A percentile compares a stretch with the other conserved stretches of the same genome.
phyloP scores from a whole-genome alignment of 2,888 invertebrate species.

The Yponomeuta sedellus region DNA sequence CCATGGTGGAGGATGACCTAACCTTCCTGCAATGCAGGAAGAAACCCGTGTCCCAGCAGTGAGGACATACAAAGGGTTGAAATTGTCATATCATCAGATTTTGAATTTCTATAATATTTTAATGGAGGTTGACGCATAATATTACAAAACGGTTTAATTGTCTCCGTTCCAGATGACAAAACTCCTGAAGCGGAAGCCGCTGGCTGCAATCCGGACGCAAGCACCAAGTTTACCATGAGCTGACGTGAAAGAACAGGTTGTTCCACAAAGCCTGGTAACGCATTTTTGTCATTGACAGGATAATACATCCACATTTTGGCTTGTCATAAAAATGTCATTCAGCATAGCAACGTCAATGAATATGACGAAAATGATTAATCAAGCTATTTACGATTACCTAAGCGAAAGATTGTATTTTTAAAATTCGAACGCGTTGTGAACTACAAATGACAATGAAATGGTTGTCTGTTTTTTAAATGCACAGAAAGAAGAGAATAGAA shows the following conservation, averaged over 20 bases:
- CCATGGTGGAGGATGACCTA: too few relatives aligned
- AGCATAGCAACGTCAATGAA: background rate
- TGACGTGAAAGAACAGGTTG: constrained; percentile 38
- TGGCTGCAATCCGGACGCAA: constrained; percentile 31
- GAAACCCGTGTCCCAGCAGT: too few relatives aligned
- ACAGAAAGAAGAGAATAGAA: background rate
- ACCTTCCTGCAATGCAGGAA: too few relatives aligned
- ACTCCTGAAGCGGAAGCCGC: constrained; percentile 50
- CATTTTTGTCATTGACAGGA: background rate
- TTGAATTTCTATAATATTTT: too few relatives aligned
- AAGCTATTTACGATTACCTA: too few relatives aligned
- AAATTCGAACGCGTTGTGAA: constrained; percentile 60
- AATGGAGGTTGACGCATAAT: too few relatives aligned
- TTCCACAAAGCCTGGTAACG: background rate
- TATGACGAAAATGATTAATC: constrained; percentile 25
- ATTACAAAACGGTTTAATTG: too few relatives aligned
- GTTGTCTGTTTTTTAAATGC: background rate
- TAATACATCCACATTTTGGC: background rate
- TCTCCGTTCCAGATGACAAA: constrained; percentile 65
- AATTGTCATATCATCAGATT: too few relatives aligned
- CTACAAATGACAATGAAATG: constrained; percentile 15
- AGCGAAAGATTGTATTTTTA: constrained; percentile 61
- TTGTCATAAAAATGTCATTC: background rate
- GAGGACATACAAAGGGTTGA: too few relatives aligned
- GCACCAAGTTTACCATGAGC: constrained; percentile 62